Percentiles rank a stretch among this genome's conserved stretches.
phyloP scores from a whole-genome alignment of 64 coral and sea anemone genomes.

The Catalaphyllia jardinei region DNA sequence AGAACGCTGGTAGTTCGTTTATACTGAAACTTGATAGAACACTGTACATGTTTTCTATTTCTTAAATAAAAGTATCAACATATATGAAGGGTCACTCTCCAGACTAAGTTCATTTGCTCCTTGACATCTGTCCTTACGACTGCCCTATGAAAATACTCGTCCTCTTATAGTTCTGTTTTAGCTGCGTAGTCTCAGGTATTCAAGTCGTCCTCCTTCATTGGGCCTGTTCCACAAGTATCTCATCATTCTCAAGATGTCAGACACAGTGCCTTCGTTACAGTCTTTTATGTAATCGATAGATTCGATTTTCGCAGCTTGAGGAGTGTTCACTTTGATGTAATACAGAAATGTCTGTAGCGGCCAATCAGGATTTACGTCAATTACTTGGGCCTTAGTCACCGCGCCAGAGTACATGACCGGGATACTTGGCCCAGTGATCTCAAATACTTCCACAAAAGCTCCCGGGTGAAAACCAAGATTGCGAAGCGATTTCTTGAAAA shows the following conservation, averaged over 20 bases:
- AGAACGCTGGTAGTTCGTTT: too few species aligned
- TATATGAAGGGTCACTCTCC: too few species aligned
- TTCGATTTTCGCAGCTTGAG: conserved; percentile 25
- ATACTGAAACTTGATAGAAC: too few species aligned
- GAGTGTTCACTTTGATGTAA: conserved; percentile 33
- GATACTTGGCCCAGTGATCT: conserved; percentile 57
- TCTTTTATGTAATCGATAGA: conserved; percentile 43
- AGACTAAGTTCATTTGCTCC: too few species aligned
- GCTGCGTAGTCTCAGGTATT: conserved; percentile 37
- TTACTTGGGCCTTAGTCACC: conserved; percentile 31
- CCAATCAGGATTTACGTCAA: conserved; percentile 62
- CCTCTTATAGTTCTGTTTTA: background rate
- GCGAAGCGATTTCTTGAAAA: conserved; percentile 48
- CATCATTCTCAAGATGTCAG: conserved; percentile 55
- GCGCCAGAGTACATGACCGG: conserved; percentile 56
- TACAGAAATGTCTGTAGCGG: conserved; percentile 42
- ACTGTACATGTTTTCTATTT: too few species aligned
- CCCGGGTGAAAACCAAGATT: conserved; percentile 22
- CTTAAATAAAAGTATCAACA: too few species aligned
- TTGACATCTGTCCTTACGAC: too few species aligned
- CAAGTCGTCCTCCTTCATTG: conserved; percentile 20
- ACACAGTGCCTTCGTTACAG: background rate
- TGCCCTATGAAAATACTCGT: too few species aligned
- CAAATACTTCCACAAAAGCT: conserved; percentile 54
- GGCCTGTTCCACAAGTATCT: conserved; percentile 35